Conservation (phyloP, 2,888 invertebrate genomes). For the Ennomos quercinarius region DNA sequence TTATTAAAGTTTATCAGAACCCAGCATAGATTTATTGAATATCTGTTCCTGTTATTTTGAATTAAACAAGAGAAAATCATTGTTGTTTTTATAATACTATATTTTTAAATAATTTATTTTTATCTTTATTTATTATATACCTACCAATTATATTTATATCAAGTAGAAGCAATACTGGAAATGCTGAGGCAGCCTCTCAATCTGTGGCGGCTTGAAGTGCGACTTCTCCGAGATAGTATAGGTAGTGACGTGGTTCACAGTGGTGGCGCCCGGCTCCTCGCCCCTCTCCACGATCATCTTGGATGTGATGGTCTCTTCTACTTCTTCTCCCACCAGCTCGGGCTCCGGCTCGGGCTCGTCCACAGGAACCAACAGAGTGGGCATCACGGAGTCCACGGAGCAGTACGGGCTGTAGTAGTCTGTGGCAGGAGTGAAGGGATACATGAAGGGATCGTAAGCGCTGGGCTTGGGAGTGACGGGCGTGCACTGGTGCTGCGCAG, state of each 20-base stretch:
- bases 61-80: too few relatives aligned
- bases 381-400: conserved; percentile 58
- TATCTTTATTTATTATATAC: conserved; percentile 4
- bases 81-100: conserved; percentile 18
- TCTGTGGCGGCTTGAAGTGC: conserved; percentile 70
- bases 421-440: conserved; percentile 59
- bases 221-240: conserved; percentile 75
- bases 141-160: conserved; percentile 49
- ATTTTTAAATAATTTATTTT: conserved; percentile 31
- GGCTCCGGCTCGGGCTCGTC: conserved; percentile 67
- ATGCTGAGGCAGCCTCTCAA: conserved; percentile 72
- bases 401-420: conserved; percentile 58
- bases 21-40: conserved; percentile 14
- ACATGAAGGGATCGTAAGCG: conserved; percentile 62
- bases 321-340: conserved; percentile 71
- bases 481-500: conserved; percentile 50
- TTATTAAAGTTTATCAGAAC: conserved; percentile 24
- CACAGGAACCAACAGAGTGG: conserved; percentile 51
- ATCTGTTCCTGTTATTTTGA: too few relatives aligned
- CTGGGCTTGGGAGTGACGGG: conserved; percentile 64
- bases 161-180: conserved; percentile 75
- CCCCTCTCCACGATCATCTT: conserved; percentile 70
- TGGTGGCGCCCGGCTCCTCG: conserved; percentile 67
- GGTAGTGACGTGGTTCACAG: conserved; percentile 75
- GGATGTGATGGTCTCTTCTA: conserved; percentile 72